Evolutionary conservation across 2,113 vertebrate species (phyloP).

Genomic region (Saccopteryx bilineata): DNA sequence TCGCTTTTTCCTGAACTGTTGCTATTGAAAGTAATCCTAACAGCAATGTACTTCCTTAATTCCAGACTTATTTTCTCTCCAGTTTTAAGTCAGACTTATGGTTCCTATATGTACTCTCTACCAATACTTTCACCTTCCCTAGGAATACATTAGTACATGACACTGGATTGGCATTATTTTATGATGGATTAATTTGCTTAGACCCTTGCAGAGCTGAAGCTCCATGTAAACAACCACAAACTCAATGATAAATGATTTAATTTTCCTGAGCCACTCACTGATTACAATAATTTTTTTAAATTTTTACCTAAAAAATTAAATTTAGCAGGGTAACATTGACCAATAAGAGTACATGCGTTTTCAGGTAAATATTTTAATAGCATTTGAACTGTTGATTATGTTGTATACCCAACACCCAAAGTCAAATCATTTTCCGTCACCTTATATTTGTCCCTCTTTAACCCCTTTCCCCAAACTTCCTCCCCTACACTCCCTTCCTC

Average conservation of each 20-base stretch:
- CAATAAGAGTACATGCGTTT: no score
- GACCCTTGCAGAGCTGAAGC: not conserved
- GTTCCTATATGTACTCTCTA: not conserved
- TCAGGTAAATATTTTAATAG: no score
- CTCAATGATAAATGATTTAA: not conserved
- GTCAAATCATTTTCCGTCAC: no score
- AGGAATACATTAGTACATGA: not conserved
- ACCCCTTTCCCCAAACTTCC: no score
- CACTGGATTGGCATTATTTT: not conserved
- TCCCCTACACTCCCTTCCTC: no score
- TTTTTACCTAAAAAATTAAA: no score
- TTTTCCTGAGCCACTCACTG: not conserved
- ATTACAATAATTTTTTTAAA: no score
- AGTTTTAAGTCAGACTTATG: not conserved
- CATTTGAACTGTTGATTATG: no score
- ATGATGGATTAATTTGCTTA: not conserved
- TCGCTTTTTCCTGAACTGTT: conserved; percentile 19
- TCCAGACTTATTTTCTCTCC: not conserved
- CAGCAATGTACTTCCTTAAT: not conserved
- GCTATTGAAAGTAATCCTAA: not conserved
- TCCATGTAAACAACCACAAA: not conserved
- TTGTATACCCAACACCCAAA: no score
- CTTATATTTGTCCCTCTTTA: no score
- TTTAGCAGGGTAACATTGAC: no score
- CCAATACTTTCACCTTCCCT: not conserved